phyloP scores from a whole-genome alignment of 2,888 invertebrate genomes.

The Xestoiulus laeticollis region DNA sequence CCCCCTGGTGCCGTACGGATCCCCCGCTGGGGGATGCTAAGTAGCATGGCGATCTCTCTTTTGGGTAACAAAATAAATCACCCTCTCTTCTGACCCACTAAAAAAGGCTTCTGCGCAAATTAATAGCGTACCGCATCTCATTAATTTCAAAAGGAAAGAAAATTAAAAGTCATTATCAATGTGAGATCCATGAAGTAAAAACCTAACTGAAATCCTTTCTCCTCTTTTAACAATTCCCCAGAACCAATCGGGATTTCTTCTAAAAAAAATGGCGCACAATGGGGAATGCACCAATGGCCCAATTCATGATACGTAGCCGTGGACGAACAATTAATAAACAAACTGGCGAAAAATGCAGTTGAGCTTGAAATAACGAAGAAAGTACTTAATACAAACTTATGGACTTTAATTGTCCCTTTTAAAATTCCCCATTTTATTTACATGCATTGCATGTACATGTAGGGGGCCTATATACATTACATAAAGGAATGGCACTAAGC shows the following conservation, averaged over 20 bases:
- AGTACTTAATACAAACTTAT: too few relatives aligned
- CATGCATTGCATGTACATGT: too few relatives aligned
- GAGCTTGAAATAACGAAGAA: background rate
- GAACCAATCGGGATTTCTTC: constrained; percentile 1
- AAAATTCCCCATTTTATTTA: too few relatives aligned
- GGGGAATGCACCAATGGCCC: background rate
- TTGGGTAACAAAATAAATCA: background rate
- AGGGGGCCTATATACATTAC: too few relatives aligned
- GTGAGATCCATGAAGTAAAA: background rate
- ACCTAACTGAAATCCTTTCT: background rate
- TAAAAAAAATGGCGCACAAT: background rate
- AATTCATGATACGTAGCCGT: constrained; percentile 1
- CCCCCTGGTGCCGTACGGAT: constrained; percentile 45
- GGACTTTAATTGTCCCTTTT: too few relatives aligned
- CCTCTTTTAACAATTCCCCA: background rate
- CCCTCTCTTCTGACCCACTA: constrained; percentile 27
- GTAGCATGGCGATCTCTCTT: constrained; percentile 17
- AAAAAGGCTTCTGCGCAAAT: constrained; percentile 39
- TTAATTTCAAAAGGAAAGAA: constrained; percentile 42
- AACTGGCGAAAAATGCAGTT: background rate
- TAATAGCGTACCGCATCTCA: constrained; percentile 32
- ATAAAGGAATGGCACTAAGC: too few relatives aligned
- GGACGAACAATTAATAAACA: background rate
- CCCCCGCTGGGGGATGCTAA: constrained; percentile 21
- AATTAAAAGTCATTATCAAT: constrained; percentile 48